Evolutionary conservation across 2,113 vertebrate species (phyloP), one percentile per base, ranked within the genome.

Genomic region (Platichthys flesus): DNA sequence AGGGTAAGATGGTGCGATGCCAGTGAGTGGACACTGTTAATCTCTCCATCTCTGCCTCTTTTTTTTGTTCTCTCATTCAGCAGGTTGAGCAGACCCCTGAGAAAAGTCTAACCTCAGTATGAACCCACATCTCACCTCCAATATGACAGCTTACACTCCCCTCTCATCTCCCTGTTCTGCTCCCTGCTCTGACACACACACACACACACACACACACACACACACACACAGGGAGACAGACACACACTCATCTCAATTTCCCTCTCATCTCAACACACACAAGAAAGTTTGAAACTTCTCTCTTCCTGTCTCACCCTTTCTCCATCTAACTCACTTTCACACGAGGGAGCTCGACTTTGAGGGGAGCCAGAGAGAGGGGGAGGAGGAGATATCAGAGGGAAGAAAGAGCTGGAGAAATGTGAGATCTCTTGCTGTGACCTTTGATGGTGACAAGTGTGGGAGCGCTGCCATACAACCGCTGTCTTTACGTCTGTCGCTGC

Each of bases 91-190:
- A 67, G 60, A 89, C 93, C 90, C 88, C 79, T 93, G 92, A 93
- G 91, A 94, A 93, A 88, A 85, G 64, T 37, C 62, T 91, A 78
- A 94, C 93, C 93, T 91, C 78, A 2, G 55, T 15, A 69, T 94
- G 93, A 94, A 94, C 93, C 89, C 67, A 3, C 84, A 83, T 79
- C 68, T 78, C 82, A 85, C 79, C 88, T 90, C 88, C 84, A 86
- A 91, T 87, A 93, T 93, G 93, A 93, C 91, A 94, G 91, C 89
- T 89, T 84, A 83, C 88, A 81, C 82, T 83, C 74, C 70, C 78
- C 82, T 88, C 90, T 89, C 78, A 89, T 88, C 85, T 86, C 84
- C 54, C 80, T 62, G 72, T 42, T 88, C 78, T 52, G 64, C 74
- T 85, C 63, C 45, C 54, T 20, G 9, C 83, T 82, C 74, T 76